phyloP scores from a whole-genome alignment of 2,888 invertebrate genomes.

The Hymenopus coronatus region DNA sequence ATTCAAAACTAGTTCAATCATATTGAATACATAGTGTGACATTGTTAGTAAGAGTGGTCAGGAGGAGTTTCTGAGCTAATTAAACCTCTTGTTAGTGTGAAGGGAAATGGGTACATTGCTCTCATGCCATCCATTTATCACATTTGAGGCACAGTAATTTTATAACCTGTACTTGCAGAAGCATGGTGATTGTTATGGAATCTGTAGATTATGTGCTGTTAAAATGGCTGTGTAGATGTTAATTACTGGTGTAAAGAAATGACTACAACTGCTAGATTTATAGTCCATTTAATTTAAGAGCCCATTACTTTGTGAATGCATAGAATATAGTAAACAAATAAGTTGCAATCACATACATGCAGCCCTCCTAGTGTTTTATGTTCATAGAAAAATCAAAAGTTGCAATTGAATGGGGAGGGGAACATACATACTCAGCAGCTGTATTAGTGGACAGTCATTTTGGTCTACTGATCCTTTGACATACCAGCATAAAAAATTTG shows the following conservation, averaged over 20 bases:
- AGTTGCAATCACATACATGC: neutral
- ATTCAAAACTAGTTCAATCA: neutral
- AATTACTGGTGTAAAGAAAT: neutral
- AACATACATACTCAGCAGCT: neutral
- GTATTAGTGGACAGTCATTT: neutral
- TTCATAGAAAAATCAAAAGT: neutral
- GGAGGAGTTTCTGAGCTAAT: too few species aligned
- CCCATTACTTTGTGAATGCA: neutral
- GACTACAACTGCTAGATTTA: neutral
- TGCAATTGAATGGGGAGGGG: neutral
- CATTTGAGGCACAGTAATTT: neutral
- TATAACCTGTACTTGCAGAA: neutral
- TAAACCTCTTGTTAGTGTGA: neutral
- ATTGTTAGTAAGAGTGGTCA: neutral
- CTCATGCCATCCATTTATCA: neutral
- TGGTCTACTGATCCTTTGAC: neutral
- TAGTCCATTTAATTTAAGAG: neutral
- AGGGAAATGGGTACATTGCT: neutral
- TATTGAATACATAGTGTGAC: too few species aligned
- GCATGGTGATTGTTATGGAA: neutral
- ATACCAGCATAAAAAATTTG: slow-evolving; percentile 13
- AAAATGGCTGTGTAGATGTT: neutral
- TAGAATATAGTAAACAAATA: neutral
- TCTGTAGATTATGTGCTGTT: neutral
- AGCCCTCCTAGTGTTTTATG: neutral